These are phyloP conservation scores for Exocentrus adspersus DNA, from an alignment of 2,888 invertebrate species.

Conservation along the genomic window DNA sequence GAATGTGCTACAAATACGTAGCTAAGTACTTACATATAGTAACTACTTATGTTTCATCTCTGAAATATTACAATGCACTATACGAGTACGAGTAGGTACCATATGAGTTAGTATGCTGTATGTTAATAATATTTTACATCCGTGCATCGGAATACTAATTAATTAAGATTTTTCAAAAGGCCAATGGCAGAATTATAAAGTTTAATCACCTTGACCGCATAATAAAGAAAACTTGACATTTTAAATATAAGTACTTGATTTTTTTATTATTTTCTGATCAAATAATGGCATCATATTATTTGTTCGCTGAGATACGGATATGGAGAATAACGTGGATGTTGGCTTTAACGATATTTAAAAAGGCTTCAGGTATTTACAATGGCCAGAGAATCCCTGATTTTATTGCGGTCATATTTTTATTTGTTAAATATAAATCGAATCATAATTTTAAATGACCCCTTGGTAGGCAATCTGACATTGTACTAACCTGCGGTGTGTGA, in stretches of 20 bases:
- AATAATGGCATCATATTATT: neutral
- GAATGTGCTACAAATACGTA: no score
- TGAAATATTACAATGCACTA: no score
- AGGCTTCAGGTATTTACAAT: neutral
- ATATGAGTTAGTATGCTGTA: no score
- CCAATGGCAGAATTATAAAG: neutral
- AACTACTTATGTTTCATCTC: no score
- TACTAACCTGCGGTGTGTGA: no score
- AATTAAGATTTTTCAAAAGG: neutral
- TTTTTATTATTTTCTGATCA: neutral
- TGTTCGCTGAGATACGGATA: neutral
- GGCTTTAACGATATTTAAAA: neutral
- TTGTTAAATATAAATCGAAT: neutral
- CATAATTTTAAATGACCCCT: neutral
- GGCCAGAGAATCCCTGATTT: constrained; percentile 1
- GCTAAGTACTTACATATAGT: no score
- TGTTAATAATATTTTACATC: no score
- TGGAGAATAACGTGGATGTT: neutral
- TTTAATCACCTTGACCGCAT: neutral
- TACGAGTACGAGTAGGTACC: no score
- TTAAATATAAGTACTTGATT: neutral
- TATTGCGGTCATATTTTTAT: neutral
- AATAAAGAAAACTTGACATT: neutral
- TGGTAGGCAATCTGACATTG: neutral
- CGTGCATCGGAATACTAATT: neutral